Conservation (phyloP, 2,113 vertebrate species). For the Ophthalmolycus amberensis region DNA sequence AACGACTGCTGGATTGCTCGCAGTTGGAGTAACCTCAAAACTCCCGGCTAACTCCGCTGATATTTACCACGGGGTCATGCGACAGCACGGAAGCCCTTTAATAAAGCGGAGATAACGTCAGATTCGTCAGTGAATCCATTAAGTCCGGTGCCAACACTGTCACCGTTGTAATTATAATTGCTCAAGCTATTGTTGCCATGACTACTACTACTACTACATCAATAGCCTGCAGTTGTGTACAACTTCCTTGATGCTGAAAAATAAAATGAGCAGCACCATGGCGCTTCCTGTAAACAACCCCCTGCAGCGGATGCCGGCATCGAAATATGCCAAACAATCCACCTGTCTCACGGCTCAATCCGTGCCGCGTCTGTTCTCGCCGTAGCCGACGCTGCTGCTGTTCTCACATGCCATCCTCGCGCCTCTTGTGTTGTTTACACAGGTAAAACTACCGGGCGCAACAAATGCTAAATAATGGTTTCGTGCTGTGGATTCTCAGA, state of each 20-base stretch:
- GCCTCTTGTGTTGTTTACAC: conserved; percentile 72
- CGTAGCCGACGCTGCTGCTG: conserved; percentile 5
- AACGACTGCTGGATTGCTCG: conserved; percentile 41
- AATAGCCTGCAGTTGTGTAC: conserved; percentile 61
- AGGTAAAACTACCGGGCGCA: conserved; percentile 65
- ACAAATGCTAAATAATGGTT: conserved; percentile 76
- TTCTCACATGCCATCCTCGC: conserved; percentile 20
- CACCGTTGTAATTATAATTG: conserved; percentile 63
- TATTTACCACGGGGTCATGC: conserved; percentile 51
- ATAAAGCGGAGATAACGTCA: conserved; percentile 67
- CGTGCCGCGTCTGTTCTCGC: conserved; percentile 26
- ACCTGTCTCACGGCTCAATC: conserved; percentile 54
- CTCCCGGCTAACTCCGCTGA: conserved; percentile 42
- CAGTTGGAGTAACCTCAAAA: conserved; percentile 53
- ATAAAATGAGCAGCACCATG: conserved; percentile 50
- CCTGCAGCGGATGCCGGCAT: conserved; percentile 26
- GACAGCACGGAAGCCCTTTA: conserved; percentile 58
- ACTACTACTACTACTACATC: conserved; percentile 55
- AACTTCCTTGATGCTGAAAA: conserved; percentile 49
- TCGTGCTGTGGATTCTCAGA: conserved; percentile 66
- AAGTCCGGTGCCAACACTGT: conserved; percentile 36
- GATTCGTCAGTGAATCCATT: conserved; percentile 71
- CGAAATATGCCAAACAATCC: conserved; percentile 37
- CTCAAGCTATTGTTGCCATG: conserved; percentile 69
- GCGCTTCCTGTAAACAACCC: conserved; percentile 62